These are phyloP conservation scores for Calosoma granatense DNA, from an alignment of 1,140 invertebrate genomes.

Conservation along the genomic window DNA sequence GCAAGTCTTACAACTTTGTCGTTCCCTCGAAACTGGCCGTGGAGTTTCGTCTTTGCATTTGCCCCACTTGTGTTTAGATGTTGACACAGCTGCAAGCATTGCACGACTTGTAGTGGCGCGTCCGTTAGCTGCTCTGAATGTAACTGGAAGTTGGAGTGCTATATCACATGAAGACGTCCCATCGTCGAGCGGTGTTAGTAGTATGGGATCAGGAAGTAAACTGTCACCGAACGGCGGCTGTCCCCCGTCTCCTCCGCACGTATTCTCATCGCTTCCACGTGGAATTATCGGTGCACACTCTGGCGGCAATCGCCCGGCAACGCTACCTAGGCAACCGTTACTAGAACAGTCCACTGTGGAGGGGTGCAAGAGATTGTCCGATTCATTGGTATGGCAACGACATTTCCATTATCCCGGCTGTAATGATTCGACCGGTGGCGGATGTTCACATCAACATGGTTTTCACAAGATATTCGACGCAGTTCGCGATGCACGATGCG, in stretches of 20 bases:
- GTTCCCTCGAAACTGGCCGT: constrained; percentile 35
- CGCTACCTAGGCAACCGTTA: constrained; percentile 35
- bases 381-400: constrained; percentile 41
- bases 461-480: constrained; percentile 40
- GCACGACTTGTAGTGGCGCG: constrained; percentile 36
- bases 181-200: constrained; percentile 37
- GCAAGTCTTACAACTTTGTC: constrained; percentile 41
- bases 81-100: constrained; percentile 39
- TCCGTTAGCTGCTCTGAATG: constrained; percentile 40
- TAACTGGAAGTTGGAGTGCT: constrained; percentile 41
- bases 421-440: constrained; percentile 39
- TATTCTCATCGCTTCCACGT: constrained; percentile 37
- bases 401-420: constrained; percentile 39
- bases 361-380: constrained; percentile 40
- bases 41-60: constrained; percentile 43
- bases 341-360: constrained; percentile 33
- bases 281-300: constrained; percentile 34
- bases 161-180: constrained; percentile 35
- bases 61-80: constrained; percentile 45
- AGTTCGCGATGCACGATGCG: constrained; percentile 37
- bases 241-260: constrained; percentile 14
- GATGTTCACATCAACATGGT: constrained; percentile 21
- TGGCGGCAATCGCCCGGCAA: constrained; percentile 35
- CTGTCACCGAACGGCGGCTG: constrained; percentile 22
- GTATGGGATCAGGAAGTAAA: constrained; percentile 32